Evolutionary conservation across 2,888 invertebrate species (phyloP).

Genomic region (Palloptera scutellata): DNA sequence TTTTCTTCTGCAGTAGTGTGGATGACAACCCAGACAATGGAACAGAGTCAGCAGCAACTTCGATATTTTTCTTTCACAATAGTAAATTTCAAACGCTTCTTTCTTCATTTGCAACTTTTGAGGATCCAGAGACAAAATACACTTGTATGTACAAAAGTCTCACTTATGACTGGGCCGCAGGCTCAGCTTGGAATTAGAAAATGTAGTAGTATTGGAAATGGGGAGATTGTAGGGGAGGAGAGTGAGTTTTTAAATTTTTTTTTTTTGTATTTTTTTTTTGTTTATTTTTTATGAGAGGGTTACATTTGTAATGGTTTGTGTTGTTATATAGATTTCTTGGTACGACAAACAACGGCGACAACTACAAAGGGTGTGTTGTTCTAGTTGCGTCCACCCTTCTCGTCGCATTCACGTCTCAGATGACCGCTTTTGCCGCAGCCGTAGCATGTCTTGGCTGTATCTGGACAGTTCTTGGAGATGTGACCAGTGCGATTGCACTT

Average conservation of each 20-base stretch:
- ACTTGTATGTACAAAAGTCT: slow-evolving; percentile 27
- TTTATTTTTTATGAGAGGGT: slow-evolving; percentile 38
- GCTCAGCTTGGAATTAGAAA: slow-evolving; percentile 55
- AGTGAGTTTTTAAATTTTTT: slow-evolving; percentile 30
- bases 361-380: slow-evolving; percentile 13
- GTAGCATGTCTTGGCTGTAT: slow-evolving; percentile 87
- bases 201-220: slow-evolving; percentile 34
- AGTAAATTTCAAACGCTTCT: slow-evolving; percentile 29
- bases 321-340: slow-evolving; percentile 21
- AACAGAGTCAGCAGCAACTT: slow-evolving; percentile 6
- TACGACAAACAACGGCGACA: neutral
- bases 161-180: slow-evolving; percentile 35
- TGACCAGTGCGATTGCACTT: slow-evolving; percentile 95
- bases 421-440: slow-evolving; percentile 91
- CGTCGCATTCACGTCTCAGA: slow-evolving; percentile 89
- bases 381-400: slow-evolving; percentile 69
- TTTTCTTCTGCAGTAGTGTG: no score
- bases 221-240: slow-evolving; percentile 27
- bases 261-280: slow-evolving; percentile 39
- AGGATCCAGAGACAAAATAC: slow-evolving; percentile 28
- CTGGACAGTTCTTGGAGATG: slow-evolving; percentile 86
- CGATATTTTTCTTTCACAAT: slow-evolving; percentile 12
- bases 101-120: slow-evolving; percentile 29
- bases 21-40: no score
- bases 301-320: slow-evolving; percentile 32